Evolutionary conservation across 2,888 invertebrate species (phyloP).

Genomic region (Cistogaster globosa): DNA sequence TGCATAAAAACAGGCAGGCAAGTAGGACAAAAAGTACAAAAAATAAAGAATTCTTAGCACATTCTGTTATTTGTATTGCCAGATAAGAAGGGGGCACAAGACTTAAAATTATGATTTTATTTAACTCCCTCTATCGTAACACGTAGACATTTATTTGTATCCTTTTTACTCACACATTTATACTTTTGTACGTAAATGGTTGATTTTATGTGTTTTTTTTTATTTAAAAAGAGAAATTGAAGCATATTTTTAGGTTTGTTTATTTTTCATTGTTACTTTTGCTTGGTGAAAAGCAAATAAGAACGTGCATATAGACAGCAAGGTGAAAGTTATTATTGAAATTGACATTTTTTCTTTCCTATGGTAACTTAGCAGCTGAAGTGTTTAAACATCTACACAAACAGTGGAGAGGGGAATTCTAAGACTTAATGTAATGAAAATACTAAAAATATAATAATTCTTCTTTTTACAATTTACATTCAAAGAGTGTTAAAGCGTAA

Average conservation of each 20-base stretch:
- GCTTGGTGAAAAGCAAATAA: slow-evolving; percentile 5
- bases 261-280: slow-evolving; percentile 8
- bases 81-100: neutral
- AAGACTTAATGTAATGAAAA: slow-evolving; percentile 55
- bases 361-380: slow-evolving; percentile 7
- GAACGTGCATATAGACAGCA: slow-evolving; percentile 47
- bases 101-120: slow-evolving; percentile 37
- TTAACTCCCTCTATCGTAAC: slow-evolving; percentile 36
- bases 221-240: slow-evolving; percentile 40
- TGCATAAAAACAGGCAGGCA: slow-evolving; percentile 3
- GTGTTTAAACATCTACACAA: neutral
- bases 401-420: neutral
- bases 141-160: slow-evolving; percentile 52
- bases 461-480: neutral
- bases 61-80: slow-evolving; percentile 30
- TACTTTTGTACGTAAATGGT: slow-evolving; percentile 34
- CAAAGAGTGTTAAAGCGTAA: slow-evolving; percentile 66
- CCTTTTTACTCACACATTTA: slow-evolving; percentile 7
- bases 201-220: slow-evolving; percentile 62
- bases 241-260: slow-evolving; percentile 65
- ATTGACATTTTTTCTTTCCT: slow-evolving; percentile 68
- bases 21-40: slow-evolving; percentile 9
- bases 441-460: slow-evolving; percentile 37
- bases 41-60: slow-evolving; percentile 65
- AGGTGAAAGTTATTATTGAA: slow-evolving; percentile 74